These are phyloP conservation scores for Tromatobia lineatoria DNA, from an alignment of 2,888 invertebrate species.

Conservation along the genomic window DNA sequence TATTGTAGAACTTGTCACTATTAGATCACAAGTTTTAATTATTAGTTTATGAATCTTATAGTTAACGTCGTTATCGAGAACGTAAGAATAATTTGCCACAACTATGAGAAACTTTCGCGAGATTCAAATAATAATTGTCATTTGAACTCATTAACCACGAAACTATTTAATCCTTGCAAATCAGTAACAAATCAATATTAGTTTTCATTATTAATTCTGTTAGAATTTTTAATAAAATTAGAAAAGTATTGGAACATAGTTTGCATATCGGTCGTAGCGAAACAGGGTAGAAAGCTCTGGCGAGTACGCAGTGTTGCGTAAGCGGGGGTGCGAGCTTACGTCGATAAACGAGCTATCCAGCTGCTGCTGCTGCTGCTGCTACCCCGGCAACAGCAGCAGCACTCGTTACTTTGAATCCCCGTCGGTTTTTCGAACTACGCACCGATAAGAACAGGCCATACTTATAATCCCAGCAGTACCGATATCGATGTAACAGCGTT, in stretches of 20 bases:
- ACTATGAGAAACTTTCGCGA: no score
- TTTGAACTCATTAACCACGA: no score
- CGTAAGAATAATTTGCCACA: no score
- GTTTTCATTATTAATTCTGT: not conserved
- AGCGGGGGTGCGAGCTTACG: conserved; percentile 64
- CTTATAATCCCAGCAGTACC: not conserved
- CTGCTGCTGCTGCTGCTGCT: conserved; percentile 39
- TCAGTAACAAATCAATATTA: not conserved
- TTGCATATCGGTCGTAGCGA: conserved; percentile 14
- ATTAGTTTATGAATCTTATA: not conserved
- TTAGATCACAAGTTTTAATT: no score
- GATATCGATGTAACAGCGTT: conserved; percentile 19
- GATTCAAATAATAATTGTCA: no score
- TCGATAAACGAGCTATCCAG: conserved; percentile 63
- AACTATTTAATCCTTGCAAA: not conserved
- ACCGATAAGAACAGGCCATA: conserved; percentile 22
- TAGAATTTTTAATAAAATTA: not conserved
- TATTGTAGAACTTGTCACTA: no score
- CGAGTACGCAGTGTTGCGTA: conserved; percentile 57
- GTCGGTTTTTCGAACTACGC: conserved; percentile 36
- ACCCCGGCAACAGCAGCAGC: conserved; percentile 53
- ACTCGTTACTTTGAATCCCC: conserved; percentile 33
- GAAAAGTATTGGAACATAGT: not conserved
- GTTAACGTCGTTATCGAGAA: not conserved
- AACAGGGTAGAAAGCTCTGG: conserved; percentile 17